Percentiles rank a stretch among this genome's conserved stretches.
phyloP scores from a whole-genome alignment of 1,140 invertebrate genomes.

The Macrocentrus cingulum region DNA sequence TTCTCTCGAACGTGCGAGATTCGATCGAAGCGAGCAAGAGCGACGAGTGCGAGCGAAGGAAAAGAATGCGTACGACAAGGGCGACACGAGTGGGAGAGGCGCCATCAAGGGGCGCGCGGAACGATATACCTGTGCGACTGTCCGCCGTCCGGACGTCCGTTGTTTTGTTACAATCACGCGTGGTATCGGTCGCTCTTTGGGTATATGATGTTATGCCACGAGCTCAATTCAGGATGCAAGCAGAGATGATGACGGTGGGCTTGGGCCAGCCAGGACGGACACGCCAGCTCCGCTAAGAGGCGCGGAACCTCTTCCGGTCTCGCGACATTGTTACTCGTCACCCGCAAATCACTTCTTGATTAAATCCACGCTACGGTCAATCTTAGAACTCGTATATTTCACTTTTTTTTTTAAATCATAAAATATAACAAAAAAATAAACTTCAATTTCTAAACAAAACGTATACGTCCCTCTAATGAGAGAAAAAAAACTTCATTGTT shows the following conservation, averaged over 20 bases:
- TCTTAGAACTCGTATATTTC: no score
- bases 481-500: no score
- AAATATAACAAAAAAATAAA: no score
- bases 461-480: no score
- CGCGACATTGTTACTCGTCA: not conserved
- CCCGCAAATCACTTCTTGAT: conserved; percentile 22
- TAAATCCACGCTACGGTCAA: not conserved
- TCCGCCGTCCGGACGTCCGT: conserved; percentile 55
- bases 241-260: conserved; percentile 30
- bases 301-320: conserved; percentile 30
- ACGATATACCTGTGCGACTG: conserved; percentile 59
- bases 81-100: conserved; percentile 25
- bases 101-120: conserved; percentile 34
- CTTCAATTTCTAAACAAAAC: no score
- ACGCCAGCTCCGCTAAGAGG: conserved; percentile 24
- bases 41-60: conserved; percentile 17
- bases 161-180: conserved; percentile 59
- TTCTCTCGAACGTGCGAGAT: conserved; percentile 21
- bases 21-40: conserved; percentile 26
- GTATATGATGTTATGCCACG: conserved; percentile 9
- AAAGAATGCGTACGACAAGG: conserved; percentile 16
- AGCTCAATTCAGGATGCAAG: conserved; percentile 48
- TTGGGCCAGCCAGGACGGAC: conserved; percentile 26
- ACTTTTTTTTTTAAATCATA: no score
- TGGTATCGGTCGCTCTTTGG: conserved; percentile 28